Conservation (phyloP, 1,140 invertebrate genomes). For the Metaphire vulgaris region DNA sequence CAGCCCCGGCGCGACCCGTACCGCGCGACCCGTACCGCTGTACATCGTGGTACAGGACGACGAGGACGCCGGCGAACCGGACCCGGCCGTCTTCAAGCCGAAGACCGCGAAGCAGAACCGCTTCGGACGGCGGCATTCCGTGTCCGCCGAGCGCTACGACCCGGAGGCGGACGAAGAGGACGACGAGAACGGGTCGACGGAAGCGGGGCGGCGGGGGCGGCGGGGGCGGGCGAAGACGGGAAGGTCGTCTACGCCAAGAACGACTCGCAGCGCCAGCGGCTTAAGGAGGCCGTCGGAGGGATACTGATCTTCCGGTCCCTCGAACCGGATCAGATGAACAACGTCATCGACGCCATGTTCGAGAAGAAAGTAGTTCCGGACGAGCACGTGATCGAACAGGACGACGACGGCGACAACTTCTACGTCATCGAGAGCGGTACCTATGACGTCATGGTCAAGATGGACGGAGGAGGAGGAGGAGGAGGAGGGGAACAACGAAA, state of each 20-base stretch:
- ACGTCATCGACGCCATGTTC: constrained; percentile 97
- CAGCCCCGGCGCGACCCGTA: constrained; percentile 41
- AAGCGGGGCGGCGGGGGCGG: too few species aligned
- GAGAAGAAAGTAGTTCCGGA: constrained; percentile 60
- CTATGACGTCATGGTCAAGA: constrained; percentile 72
- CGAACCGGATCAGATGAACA: constrained; percentile 67
- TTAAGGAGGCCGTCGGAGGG: constrained; percentile 82
- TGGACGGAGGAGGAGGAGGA: constrained; percentile 66
- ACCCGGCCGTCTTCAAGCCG: constrained; percentile 39
- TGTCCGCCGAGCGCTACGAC: constrained; percentile 80
- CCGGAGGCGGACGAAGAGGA: constrained; percentile 85
- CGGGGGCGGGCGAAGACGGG: too few species aligned
- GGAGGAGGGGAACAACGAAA: constrained; percentile 36
- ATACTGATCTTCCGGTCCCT: constrained; percentile 88
- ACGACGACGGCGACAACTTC: constrained; percentile 96
- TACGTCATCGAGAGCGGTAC: constrained; percentile 86
- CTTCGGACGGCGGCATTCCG: constrained; percentile 42
- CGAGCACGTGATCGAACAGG: constrained; percentile 88
- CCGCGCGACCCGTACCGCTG: constrained; percentile 43
- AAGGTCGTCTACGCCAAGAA: constrained; percentile 43
- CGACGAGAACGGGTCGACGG: too few species aligned
- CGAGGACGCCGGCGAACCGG: constrained; percentile 44
- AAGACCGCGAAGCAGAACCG: constrained; percentile 33
- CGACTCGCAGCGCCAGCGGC: constrained; percentile 74
- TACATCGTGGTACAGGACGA: constrained; percentile 50